phyloP scores from a whole-genome alignment of 23 tunicate species.

The Corella eumyota region DNA sequence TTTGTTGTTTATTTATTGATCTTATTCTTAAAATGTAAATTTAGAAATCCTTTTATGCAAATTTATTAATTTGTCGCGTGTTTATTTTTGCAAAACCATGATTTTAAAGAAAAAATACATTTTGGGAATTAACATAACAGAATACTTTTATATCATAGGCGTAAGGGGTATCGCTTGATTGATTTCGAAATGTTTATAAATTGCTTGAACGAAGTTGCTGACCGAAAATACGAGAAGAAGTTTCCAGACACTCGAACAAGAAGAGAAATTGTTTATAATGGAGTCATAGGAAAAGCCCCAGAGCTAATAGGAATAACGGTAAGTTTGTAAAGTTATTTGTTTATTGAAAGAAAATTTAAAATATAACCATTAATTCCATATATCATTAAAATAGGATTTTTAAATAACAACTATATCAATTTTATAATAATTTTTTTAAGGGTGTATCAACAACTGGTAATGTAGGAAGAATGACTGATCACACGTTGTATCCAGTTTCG shows the following conservation, averaged over 20 bases:
- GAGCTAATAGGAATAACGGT: slow-evolving; percentile 74
- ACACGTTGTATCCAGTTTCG: slow-evolving; percentile 53
- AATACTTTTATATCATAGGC: slow-evolving; percentile 18
- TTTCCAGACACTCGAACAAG: slow-evolving; percentile 28
- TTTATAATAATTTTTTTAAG: slow-evolving; percentile 43
- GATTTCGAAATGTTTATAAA: slow-evolving; percentile 67
- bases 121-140: no score
- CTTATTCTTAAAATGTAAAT: no score
- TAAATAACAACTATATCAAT: neutral
- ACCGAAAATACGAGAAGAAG: slow-evolving; percentile 19
- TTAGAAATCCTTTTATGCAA: no score
- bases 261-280: slow-evolving; percentile 37
- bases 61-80: neutral
- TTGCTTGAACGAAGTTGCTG: slow-evolving; percentile 79
- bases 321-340: slow-evolving; percentile 9
- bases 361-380: neutral
- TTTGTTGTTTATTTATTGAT: neutral
- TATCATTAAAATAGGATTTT: neutral
- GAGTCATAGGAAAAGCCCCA: slow-evolving; percentile 76
- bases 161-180: slow-evolving; percentile 48
- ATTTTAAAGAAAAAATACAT: no score
- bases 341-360: neutral
- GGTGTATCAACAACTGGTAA: slow-evolving; percentile 53
- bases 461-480: slow-evolving; percentile 91
- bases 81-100: no score